These are phyloP conservation scores for Clavelina lepadiformis DNA, from an alignment of 23 tunicate species.

Conservation along the genomic window DNA sequence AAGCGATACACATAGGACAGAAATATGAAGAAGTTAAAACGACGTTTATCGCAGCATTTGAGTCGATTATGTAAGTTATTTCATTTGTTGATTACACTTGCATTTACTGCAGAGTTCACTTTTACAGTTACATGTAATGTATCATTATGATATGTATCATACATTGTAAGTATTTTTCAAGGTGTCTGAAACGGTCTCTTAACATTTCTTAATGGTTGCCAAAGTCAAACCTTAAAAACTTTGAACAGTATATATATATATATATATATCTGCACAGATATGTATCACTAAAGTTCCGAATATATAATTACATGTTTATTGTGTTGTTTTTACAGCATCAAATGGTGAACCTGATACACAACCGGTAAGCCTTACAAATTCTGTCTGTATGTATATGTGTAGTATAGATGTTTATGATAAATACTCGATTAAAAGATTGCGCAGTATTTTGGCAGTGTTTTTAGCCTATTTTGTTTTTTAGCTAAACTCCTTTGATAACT, in stretches of 20 bases:
- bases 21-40: constrained; percentile 43
- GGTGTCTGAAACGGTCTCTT: too few relatives aligned
- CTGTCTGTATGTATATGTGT: neutral
- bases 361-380: neutral
- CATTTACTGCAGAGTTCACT: neutral
- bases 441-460: neutral
- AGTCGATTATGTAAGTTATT: constrained; percentile 39
- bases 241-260: too few relatives aligned
- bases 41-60: constrained; percentile 55
- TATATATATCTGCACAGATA: too few relatives aligned
- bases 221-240: too few relatives aligned
- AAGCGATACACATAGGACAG: too few relatives aligned
- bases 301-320: neutral
- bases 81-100: neutral
- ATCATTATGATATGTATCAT: too few relatives aligned
- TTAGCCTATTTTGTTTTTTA: neutral
- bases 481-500: constrained; percentile 2
- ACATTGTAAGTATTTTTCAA: too few relatives aligned
- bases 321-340: constrained; percentile 20
- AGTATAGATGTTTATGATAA: neutral
- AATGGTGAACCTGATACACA: constrained; percentile 12
- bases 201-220: too few relatives aligned
- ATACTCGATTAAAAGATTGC: neutral
- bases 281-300: too few relatives aligned
- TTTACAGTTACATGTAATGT: too few relatives aligned